These are phyloP conservation scores for Euplexia lucipara DNA, from an alignment of 2,888 invertebrate species.

Conservation along the genomic window DNA sequence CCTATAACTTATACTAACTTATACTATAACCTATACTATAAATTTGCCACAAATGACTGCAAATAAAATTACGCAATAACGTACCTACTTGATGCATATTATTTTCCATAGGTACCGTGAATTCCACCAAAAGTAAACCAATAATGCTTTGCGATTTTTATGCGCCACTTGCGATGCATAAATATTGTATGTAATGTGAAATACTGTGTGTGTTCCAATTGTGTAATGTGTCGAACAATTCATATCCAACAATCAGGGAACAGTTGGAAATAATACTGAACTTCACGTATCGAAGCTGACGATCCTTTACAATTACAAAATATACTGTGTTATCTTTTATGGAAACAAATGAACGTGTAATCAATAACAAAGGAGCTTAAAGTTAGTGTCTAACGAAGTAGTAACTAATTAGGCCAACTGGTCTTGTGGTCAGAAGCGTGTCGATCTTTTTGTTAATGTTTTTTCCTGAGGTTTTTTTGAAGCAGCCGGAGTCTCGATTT, in stretches of 20 bases:
- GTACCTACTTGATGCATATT: not conserved
- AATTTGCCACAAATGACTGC: not conserved
- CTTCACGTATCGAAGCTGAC: not conserved
- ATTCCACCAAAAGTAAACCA: not conserved
- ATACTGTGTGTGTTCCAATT: conserved; percentile 6
- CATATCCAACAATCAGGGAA: conserved; percentile 6
- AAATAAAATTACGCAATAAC: not conserved
- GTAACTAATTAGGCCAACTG: too few species aligned
- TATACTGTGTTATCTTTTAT: not conserved
- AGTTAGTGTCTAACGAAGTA: too few species aligned
- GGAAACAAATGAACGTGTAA: not conserved
- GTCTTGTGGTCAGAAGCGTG: too few species aligned
- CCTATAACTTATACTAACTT: not conserved
- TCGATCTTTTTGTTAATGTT: too few species aligned
- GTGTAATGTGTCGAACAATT: conserved; percentile 9
- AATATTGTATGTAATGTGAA: conserved; percentile 26
- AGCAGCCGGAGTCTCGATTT: too few species aligned
- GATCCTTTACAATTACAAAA: not conserved
- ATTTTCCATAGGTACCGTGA: not conserved
- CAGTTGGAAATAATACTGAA: not conserved
- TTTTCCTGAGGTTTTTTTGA: too few species aligned
- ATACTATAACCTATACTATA: too few species aligned
- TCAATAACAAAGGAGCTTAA: too few species aligned
- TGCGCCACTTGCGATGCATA: conserved; percentile 18
- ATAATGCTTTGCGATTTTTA: conserved; percentile 13